phyloP scores from a whole-genome alignment of 2,113 vertebrate genomes.

The Sphaerodactylus townsendi region DNA sequence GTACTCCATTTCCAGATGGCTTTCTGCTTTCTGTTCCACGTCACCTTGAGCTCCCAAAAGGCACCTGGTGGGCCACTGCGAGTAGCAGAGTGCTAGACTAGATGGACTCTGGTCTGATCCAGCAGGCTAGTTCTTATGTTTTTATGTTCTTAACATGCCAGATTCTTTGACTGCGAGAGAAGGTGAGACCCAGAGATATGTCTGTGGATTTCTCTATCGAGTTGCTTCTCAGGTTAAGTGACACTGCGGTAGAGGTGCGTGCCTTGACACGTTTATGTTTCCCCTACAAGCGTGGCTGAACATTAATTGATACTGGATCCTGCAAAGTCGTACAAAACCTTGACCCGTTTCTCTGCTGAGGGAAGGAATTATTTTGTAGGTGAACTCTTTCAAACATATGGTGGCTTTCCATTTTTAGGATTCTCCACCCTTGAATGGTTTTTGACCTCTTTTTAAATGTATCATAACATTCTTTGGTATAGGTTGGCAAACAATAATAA shows the following conservation, averaged over 20 bases:
- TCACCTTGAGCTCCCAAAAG: too few species aligned
- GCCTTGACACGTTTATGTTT: not conserved
- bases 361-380: constrained; percentile 38
- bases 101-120: too few species aligned
- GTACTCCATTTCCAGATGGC: constrained; percentile 9
- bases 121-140: too few species aligned
- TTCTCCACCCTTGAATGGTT: not conserved
- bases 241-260: accelerated
- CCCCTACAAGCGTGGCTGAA: constrained; percentile 24
- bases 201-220: constrained; percentile 9
- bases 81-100: too few species aligned
- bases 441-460: too few species aligned
- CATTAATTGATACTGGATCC: too few species aligned
- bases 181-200: constrained; percentile 1
- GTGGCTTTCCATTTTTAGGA: not conserved
- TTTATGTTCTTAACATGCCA: too few species aligned
- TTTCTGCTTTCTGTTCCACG: not conserved
- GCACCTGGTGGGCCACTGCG: too few species aligned
- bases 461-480: too few species aligned
- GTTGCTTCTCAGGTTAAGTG: constrained; percentile 30
- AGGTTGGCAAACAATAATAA: too few species aligned
- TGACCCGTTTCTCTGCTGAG: not conserved
- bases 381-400: not conserved
- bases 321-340: too few species aligned
- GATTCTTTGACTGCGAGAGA: not conserved